phyloP scores from a whole-genome alignment of 2,888 invertebrate genomes.

The Pantelozetes paolii region DNA sequence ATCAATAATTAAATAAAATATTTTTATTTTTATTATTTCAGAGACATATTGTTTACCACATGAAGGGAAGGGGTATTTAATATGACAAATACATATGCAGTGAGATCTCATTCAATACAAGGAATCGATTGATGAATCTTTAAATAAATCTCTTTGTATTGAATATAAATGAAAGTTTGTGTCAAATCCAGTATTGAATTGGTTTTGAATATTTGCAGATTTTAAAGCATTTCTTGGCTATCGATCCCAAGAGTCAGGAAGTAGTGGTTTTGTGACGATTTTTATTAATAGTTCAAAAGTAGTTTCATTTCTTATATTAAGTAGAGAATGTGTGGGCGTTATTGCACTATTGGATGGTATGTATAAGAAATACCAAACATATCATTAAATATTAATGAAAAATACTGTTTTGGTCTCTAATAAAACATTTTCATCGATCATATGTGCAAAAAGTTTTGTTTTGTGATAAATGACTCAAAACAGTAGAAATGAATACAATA shows the following conservation, averaged over 20 bases:
- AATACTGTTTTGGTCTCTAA: not conserved
- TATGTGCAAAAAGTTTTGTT: not conserved
- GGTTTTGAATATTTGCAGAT: too few species aligned
- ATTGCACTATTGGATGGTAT: not conserved
- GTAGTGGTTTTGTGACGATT: not conserved
- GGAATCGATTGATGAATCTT: too few species aligned
- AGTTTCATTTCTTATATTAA: not conserved
- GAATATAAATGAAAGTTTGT: too few species aligned
- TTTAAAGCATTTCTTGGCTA: too few species aligned
- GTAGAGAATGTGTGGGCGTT: not conserved
- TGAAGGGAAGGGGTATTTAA: too few species aligned
- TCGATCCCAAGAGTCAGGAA: not conserved
- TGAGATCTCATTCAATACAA: too few species aligned
- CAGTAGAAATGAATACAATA: not conserved
- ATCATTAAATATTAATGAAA: slow-evolving; percentile 17
- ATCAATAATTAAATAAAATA: too few species aligned
- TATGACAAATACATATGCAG: too few species aligned
- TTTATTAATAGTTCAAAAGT: not conserved
- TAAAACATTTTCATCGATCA: slow-evolving; percentile 25
- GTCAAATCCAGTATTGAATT: too few species aligned
- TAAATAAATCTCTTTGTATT: too few species aligned
- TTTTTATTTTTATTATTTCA: too few species aligned
- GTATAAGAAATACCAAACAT: not conserved
- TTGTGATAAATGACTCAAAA: slow-evolving; percentile 8
- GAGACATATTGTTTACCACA: too few species aligned